These are phyloP conservation scores for Leptinotarsa rubiginosa DNA, from an alignment of 2,888 invertebrate species.

Conservation along the genomic window DNA sequence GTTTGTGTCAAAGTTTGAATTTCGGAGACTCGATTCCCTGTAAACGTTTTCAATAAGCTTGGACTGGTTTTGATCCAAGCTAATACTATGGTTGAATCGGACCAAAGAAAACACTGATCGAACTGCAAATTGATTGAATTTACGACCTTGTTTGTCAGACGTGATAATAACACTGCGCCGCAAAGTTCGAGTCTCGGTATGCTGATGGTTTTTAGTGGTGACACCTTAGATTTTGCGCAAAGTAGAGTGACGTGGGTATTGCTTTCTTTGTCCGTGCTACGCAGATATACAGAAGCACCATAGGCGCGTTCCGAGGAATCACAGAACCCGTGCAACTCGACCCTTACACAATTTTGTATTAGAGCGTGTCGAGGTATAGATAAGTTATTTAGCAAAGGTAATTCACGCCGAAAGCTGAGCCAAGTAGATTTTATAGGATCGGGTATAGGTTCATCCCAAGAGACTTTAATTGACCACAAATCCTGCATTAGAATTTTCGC, in stretches of 20 bases:
- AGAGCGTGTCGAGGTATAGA: no score
- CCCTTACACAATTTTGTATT: no score
- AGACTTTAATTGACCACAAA: no score
- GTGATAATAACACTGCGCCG: constrained; percentile 18
- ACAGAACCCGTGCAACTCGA: no score
- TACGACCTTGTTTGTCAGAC: constrained; percentile 12
- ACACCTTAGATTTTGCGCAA: constrained; percentile 25
- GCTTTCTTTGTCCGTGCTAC: constrained; percentile 8
- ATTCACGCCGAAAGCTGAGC: no score
- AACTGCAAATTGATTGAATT: constrained; percentile 6
- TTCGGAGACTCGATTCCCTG: constrained; percentile 39
- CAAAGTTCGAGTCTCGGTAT: constrained; percentile 32
- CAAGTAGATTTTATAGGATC: no score
- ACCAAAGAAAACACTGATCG: neutral
- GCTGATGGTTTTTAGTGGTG: constrained; percentile 24
- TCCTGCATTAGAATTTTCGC: no score
- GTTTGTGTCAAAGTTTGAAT: constrained; percentile 37
- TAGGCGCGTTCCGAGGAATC: constrained; percentile 27
- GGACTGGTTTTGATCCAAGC: constrained; percentile 35
- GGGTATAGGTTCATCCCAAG: no score
- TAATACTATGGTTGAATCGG: constrained; percentile 23
- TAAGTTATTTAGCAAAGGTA: no score
- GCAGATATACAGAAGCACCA: constrained; percentile 25
- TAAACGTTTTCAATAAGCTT: constrained; percentile 44
- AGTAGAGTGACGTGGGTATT: constrained; percentile 10